Conservation (phyloP, 2,888 invertebrate genomes). For the Nebria brevicollis region DNA sequence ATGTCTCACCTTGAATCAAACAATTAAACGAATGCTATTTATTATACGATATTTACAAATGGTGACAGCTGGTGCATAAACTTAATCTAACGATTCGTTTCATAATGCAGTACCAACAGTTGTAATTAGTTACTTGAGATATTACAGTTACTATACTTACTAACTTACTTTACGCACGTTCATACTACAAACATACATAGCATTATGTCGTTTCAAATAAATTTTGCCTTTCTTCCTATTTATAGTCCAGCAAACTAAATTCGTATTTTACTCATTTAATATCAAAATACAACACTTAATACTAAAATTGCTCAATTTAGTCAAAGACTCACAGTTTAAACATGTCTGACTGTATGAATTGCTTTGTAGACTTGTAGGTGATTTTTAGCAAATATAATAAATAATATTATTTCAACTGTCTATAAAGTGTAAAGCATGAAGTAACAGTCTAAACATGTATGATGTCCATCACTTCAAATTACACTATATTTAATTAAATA, state of each 20-base stretch:
- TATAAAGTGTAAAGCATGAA: no score
- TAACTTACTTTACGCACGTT: conserved; percentile 5
- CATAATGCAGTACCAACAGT: not conserved
- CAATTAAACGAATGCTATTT: conserved; percentile 7
- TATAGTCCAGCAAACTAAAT: no score
- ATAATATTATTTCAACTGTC: no score
- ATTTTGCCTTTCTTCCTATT: not conserved
- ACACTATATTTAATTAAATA: no score
- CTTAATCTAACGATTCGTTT: not conserved
- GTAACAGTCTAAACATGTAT: no score
- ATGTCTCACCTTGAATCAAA: conserved; percentile 39
- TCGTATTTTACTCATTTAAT: no score
- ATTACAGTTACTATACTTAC: not conserved
- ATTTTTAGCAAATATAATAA: no score
- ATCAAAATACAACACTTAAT: no score
- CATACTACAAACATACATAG: conserved; percentile 5
- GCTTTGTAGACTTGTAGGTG: no score
- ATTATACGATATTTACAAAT: not conserved
- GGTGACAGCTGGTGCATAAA: not conserved
- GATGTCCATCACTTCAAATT: no score
- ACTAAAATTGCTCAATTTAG: no score
- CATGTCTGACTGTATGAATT: not conserved
- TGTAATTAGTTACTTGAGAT: conserved; percentile 4
- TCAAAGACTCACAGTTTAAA: no score
- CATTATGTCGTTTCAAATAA: not conserved